phyloP scores from a whole-genome alignment of 2,797 vertebrate species.

The Sebastes cheni region DNA sequence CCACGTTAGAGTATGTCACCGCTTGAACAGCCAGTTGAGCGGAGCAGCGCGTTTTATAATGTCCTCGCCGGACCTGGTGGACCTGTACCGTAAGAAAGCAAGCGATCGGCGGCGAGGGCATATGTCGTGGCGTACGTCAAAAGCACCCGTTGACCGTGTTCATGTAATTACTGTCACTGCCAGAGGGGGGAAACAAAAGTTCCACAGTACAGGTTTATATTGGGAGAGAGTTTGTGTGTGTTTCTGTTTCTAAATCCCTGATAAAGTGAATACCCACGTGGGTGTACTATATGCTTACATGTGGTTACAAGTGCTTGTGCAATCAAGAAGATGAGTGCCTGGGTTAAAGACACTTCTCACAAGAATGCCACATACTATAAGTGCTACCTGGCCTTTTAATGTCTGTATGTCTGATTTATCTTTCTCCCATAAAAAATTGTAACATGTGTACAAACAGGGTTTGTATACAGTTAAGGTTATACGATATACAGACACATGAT shows the following conservation, averaged over 20 bases:
- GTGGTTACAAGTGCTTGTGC: not conserved
- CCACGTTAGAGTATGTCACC: too few species aligned
- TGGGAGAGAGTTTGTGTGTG: not conserved
- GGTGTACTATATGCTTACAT: not conserved
- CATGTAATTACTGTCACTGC: not conserved
- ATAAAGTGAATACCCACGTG: not conserved
- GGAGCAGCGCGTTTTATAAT: too few species aligned
- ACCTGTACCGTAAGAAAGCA: too few species aligned
- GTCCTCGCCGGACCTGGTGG: too few species aligned
- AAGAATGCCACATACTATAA: not conserved
- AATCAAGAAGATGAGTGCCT: not conserved
- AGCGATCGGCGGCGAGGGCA: not conserved
- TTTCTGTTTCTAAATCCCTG: not conserved
- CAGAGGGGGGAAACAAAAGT: not conserved
- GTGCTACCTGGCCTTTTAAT: not conserved
- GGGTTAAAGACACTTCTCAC: not conserved
- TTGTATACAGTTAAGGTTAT: not conserved
- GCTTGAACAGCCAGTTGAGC: too few species aligned
- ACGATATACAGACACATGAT: slow-evolving; percentile 51
- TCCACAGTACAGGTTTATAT: not conserved
- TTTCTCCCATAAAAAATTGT: not conserved
- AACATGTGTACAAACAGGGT: not conserved
- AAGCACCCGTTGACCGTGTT: not conserved
- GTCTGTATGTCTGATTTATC: not conserved
- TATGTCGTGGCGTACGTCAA: not conserved